A percentile compares a stretch with the other conserved stretches of the same genome.
Conservation (phyloP, 1,140 invertebrate species). For the Venturia canescens region DNA sequence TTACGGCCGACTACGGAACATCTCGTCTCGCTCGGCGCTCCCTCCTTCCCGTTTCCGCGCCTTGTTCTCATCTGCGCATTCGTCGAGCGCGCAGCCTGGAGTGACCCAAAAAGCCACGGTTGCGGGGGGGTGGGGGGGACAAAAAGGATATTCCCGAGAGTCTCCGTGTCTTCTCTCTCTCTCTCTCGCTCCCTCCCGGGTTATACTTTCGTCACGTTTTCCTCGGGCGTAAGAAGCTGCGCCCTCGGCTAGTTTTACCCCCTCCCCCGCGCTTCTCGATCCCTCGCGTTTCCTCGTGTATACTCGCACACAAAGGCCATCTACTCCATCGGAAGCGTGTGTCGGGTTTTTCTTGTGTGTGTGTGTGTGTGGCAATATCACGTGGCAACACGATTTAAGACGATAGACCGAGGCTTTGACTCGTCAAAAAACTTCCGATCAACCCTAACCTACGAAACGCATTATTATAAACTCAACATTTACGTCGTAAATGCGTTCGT, state of each 20-base stretch:
- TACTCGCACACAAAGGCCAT: neutral
- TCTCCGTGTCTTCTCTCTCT: neutral
- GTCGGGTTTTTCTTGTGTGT: too few species aligned
- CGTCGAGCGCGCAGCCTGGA: constrained; percentile 50
- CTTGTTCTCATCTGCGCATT: constrained; percentile 23
- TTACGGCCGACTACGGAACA: constrained; percentile 8
- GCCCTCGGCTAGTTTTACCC: constrained; percentile 41
- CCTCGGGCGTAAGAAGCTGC: constrained; percentile 54
- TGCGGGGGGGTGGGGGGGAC: constrained; percentile 41
- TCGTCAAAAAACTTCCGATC: too few species aligned
- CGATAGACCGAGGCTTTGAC: too few species aligned
- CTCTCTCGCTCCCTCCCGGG: constrained; percentile 19
- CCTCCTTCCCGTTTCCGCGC: neutral
- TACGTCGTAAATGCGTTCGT: too few species aligned
- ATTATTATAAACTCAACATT: too few species aligned
- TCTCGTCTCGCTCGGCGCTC: constrained; percentile 8
- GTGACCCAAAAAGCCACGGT: constrained; percentile 62
- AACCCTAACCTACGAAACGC: too few species aligned
- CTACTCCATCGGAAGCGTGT: neutral
- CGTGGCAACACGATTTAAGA: neutral
- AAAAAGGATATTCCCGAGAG: constrained; percentile 40
- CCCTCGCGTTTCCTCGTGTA: neutral
- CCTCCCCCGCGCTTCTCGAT: constrained; percentile 22
- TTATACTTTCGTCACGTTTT: constrained; percentile 52
- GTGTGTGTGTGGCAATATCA: neutral